These are phyloP conservation scores for Eremobia ochroleuca DNA, from an alignment of 2,888 invertebrate species.

Conservation along the genomic window DNA sequence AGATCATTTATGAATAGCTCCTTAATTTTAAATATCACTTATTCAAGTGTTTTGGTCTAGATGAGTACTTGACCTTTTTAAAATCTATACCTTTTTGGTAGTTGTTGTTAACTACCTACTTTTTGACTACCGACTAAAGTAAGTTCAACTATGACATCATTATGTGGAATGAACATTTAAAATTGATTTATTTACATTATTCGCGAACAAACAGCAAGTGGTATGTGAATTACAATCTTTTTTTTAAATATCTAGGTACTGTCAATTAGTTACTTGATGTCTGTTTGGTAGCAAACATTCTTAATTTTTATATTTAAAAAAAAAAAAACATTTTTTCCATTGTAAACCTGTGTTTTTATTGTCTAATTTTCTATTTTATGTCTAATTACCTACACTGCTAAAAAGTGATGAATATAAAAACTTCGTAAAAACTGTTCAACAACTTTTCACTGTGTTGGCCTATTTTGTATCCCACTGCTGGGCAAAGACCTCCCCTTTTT, in stretches of 20 bases:
- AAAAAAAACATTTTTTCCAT: no score
- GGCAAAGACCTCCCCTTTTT: neutral
- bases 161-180: neutral
- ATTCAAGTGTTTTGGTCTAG: conserved; percentile 4
- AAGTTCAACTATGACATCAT: neutral
- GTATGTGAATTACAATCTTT: neutral
- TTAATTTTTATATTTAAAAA: no score
- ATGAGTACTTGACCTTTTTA: conserved; percentile 6
- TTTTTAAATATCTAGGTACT: neutral
- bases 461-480: neutral
- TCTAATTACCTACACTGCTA: neutral
- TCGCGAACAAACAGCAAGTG: neutral
- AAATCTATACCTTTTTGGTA: neutral
- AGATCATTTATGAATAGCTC: neutral
- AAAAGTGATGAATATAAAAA: neutral
- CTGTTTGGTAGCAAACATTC: no score
- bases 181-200: neutral
- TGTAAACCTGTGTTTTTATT: no score
- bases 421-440: neutral
- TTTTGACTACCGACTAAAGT: no score
- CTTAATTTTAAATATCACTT: neutral
- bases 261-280: neutral
- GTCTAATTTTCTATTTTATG: no score
- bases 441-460: neutral
- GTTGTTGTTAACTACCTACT: no score